Evolutionary conservation across 2,113 vertebrate genomes (phyloP).

Genomic region (Phyllostomus hastatus): DNA sequence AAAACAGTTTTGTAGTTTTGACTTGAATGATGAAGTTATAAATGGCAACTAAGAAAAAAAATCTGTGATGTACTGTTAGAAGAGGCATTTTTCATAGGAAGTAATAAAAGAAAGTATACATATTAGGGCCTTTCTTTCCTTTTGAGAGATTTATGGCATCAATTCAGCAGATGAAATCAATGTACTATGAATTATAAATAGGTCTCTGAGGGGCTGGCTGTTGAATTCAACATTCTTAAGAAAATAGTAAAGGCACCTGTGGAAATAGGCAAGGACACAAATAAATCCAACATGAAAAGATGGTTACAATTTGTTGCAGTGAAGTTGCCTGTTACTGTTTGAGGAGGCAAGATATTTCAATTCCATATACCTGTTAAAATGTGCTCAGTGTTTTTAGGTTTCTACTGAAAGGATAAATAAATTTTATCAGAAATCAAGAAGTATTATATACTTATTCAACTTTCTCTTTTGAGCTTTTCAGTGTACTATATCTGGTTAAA

Average conservation of each 20-base stretch:
- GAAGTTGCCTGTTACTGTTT: neutral
- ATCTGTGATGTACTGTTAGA: neutral
- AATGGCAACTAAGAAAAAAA: neutral
- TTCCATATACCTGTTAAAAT: neutral
- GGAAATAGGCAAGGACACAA: neutral
- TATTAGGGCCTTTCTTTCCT: slow-evolving; percentile 32
- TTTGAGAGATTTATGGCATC: neutral
- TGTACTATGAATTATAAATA: slow-evolving; percentile 34
- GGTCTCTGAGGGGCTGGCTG: neutral
- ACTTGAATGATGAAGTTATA: neutral
- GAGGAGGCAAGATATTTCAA: neutral
- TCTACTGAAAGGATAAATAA: neutral
- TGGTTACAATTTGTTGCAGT: neutral
- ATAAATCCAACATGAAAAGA: neutral
- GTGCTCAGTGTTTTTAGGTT: neutral
- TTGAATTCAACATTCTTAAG: slow-evolving; percentile 12
- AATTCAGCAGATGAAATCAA: slow-evolving; percentile 42
- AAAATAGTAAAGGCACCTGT: neutral
- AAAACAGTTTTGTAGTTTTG: neutral
- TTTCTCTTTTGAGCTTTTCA: neutral
- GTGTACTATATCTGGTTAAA: neutral
- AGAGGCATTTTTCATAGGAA: slow-evolving; percentile 16
- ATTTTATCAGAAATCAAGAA: slow-evolving; percentile 15
- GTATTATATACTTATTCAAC: neutral
- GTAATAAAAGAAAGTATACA: slow-evolving; percentile 40